phyloP scores from a whole-genome alignment of 2,797 vertebrate genomes.

The Peromyscus aztecus region DNA sequence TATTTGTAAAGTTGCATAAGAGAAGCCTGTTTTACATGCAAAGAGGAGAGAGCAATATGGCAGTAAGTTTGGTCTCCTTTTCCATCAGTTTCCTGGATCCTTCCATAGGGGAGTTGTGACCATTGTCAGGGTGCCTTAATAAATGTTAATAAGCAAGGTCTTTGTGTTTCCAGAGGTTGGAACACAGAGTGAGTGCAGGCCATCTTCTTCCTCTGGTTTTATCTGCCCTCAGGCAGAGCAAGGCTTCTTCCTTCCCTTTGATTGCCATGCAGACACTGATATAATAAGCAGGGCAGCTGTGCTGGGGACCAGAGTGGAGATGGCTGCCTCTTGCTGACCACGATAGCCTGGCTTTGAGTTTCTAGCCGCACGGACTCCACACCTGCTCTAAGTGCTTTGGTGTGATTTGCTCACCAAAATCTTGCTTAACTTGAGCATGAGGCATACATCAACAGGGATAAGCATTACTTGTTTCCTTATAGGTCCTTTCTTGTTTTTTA shows the following conservation, averaged over 20 bases:
- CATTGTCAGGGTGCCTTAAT: neutral
- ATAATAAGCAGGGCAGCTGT: neutral
- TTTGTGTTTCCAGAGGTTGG: constrained; percentile 14
- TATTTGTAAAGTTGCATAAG: neutral
- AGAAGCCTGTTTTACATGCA: neutral
- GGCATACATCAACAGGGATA: neutral
- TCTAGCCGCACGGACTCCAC: neutral
- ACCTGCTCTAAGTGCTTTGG: neutral
- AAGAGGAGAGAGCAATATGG: neutral
- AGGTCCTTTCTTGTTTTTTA: neutral
- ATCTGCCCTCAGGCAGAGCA: neutral
- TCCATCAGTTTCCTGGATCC: neutral
- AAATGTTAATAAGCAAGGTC: neutral
- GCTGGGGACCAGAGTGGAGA: neutral
- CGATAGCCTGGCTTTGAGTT: neutral
- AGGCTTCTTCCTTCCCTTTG: neutral
- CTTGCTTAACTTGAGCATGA: neutral
- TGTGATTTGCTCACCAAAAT: neutral
- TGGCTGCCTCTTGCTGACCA: neutral
- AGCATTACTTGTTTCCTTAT: neutral
- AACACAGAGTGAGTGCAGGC: neutral
- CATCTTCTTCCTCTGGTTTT: neutral
- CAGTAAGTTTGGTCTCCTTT: neutral
- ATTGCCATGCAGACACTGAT: neutral
- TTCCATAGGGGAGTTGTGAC: neutral